phyloP scores from a whole-genome alignment of 2,888 invertebrate genomes.

The Julus scanicus region DNA sequence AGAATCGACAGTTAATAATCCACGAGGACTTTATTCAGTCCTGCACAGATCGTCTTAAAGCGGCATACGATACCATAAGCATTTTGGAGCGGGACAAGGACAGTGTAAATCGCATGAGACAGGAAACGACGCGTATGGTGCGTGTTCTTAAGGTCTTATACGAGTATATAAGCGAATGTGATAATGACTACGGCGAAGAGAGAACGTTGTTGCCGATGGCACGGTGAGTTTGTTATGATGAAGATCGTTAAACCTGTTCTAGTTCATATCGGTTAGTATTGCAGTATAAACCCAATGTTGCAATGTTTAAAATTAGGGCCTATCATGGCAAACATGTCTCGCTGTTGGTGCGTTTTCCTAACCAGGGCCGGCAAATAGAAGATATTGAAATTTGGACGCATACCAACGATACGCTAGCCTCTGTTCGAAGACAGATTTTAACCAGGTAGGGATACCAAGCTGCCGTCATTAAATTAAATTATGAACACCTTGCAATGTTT shows the following conservation, averaged over 20 bases:
- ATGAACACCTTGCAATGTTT: neutral
- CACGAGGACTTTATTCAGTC: conserved; percentile 92
- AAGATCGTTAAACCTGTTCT: too few species aligned
- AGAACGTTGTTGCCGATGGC: conserved; percentile 88
- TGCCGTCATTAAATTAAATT: neutral
- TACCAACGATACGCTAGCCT: conserved; percentile 91
- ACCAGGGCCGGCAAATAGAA: conserved; percentile 83
- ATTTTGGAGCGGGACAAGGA: conserved; percentile 72
- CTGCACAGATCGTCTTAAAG: conserved; percentile 88
- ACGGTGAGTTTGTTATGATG: conserved; percentile 68
- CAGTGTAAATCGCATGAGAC: conserved; percentile 70
- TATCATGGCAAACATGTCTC: conserved; percentile 90
- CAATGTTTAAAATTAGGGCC: conserved; percentile 72
- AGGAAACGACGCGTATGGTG: conserved; percentile 87
- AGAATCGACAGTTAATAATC: conserved; percentile 80
- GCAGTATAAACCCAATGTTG: neutral
- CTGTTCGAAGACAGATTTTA: conserved; percentile 75
- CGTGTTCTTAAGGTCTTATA: conserved; percentile 92
- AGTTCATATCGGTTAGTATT: neutral
- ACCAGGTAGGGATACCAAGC: conserved; percentile 58
- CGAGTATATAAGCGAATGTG: conserved; percentile 96
- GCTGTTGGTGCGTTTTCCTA: conserved; percentile 86
- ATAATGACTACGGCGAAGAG: conserved; percentile 80
- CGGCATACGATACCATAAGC: conserved; percentile 85
- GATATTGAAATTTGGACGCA: conserved; percentile 93